Percentiles rank a stretch among this genome's conserved stretches.
Conservation (phyloP, 2,113 vertebrate species). For the Eretmochelys imbricata region DNA sequence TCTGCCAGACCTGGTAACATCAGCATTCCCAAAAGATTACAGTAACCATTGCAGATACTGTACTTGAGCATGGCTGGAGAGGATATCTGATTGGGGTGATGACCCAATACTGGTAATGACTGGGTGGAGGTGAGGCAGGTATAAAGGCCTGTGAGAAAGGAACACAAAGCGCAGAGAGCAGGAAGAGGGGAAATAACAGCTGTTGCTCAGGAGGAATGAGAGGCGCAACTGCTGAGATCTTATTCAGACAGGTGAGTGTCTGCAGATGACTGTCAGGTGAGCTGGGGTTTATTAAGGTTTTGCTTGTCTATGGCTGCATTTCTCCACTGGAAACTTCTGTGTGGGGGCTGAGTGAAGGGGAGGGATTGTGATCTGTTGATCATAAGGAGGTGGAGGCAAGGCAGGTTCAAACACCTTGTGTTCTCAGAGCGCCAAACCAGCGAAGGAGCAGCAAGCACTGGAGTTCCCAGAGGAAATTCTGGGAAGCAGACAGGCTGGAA, state of each 20-base stretch:
- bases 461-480: not conserved
- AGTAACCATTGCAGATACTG: not conserved
- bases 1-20: not conserved
- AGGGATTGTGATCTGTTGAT: not conserved
- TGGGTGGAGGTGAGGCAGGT: not conserved
- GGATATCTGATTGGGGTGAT: not conserved
- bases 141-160: not conserved
- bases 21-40: not conserved
- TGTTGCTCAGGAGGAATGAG: conserved; percentile 57
- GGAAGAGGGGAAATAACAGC: conserved; percentile 3
- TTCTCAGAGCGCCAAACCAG: not conserved
- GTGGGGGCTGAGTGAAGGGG: conserved; percentile 22
- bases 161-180: not conserved
- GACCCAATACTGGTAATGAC: not conserved
- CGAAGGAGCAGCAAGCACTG: not conserved
- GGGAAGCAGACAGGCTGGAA: not conserved
- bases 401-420: not conserved
- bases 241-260: conserved; percentile 56
- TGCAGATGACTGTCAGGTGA: conserved; percentile 48
- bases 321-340: not conserved
- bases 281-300: not conserved
- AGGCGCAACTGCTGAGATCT: conserved; percentile 15
- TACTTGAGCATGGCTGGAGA: not conserved
- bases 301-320: conserved; percentile 5
- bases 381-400: not conserved